A percentile compares a stretch with the other conserved stretches of the same genome.
Evolutionary conservation across 1,140 invertebrate genomes (phyloP).

Genomic region (Catajapyx aquilonaris): DNA sequence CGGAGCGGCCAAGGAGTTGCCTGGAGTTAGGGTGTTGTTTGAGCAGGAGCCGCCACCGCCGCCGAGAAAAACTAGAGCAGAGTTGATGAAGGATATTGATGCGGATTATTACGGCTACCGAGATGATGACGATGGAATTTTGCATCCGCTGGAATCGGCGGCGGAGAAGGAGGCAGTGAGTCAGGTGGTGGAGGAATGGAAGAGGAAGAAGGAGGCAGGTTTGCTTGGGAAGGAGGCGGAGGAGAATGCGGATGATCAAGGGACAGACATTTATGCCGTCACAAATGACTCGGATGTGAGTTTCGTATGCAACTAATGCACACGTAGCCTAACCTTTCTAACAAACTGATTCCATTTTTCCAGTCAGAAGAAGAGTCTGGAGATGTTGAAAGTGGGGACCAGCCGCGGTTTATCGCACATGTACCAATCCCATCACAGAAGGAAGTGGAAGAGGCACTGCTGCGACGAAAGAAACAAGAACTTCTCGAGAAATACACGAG

Average conservation of each 20-base stretch:
- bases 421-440: constrained; percentile 70
- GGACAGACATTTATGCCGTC: constrained; percentile 16
- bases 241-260: constrained; percentile 12
- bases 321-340: neutral
- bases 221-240: constrained; percentile 11
- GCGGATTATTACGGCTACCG: constrained; percentile 97
- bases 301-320: too few relatives aligned
- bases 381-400: constrained; percentile 13
- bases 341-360: constrained; percentile 3
- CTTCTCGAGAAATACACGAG: constrained; percentile 49
- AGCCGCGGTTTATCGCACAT: constrained; percentile 48
- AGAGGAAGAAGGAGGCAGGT: constrained; percentile 20
- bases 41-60: constrained; percentile 81
- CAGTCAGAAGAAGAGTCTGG: constrained; percentile 14
- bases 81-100: constrained; percentile 95
- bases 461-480: constrained; percentile 74
- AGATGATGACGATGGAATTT: constrained; percentile 92
- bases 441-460: constrained; percentile 72
- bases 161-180: constrained; percentile 40
- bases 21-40: constrained; percentile 90
- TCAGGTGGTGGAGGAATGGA: constrained; percentile 22
- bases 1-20: constrained; percentile 94
- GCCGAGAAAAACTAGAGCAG: constrained; percentile 75
- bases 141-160: constrained; percentile 68
- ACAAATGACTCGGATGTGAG: constrained; percentile 14